These are phyloP conservation scores for Cephus cinctus DNA, from an alignment of 1,140 invertebrate species.

Conservation along the genomic window DNA sequence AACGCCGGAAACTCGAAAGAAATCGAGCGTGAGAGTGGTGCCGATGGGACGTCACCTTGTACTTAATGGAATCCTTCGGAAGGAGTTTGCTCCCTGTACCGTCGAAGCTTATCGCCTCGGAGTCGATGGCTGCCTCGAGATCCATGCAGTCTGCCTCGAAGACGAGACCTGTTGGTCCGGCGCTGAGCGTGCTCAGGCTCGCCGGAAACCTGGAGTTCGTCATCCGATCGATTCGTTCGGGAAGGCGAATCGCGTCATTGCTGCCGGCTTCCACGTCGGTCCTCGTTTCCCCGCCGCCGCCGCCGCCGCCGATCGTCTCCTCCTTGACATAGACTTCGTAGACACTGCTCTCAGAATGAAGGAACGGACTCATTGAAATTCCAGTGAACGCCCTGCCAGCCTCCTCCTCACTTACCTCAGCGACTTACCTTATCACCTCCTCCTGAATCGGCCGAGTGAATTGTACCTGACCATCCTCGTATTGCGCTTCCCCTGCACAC, in stretches of 20 bases:
- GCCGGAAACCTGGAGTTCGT: slow-evolving; percentile 21
- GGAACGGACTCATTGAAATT: no score
- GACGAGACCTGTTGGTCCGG: no score
- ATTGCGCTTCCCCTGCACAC: slow-evolving; percentile 33
- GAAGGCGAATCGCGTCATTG: no score
- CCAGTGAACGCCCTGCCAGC: no score
- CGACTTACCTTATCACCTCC: slow-evolving; percentile 41
- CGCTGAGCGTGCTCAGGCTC: no score
- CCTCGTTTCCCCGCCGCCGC: slow-evolving; percentile 11
- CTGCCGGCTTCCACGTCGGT: no score
- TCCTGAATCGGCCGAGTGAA: slow-evolving; percentile 29
- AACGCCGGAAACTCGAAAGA: no score
- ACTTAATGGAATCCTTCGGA: slow-evolving; percentile 31
- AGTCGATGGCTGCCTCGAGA: slow-evolving; percentile 29
- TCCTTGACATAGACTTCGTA: slow-evolving; percentile 48
- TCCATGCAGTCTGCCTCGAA: slow-evolving; percentile 30
- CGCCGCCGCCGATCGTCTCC: slow-evolving; percentile 19
- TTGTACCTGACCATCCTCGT: slow-evolving; percentile 28
- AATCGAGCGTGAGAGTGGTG: no score
- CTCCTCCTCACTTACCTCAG: no score
- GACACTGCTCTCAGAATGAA: slow-evolving; percentile 31
- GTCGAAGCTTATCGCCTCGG: slow-evolving; percentile 32
- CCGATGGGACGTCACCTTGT: no score
- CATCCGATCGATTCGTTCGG: no score
- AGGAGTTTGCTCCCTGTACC: slow-evolving; percentile 28